These are phyloP conservation scores for Pseudochaenichthys georgianus DNA, from an alignment of 2,797 vertebrate genomes.

Conservation along the genomic window DNA sequence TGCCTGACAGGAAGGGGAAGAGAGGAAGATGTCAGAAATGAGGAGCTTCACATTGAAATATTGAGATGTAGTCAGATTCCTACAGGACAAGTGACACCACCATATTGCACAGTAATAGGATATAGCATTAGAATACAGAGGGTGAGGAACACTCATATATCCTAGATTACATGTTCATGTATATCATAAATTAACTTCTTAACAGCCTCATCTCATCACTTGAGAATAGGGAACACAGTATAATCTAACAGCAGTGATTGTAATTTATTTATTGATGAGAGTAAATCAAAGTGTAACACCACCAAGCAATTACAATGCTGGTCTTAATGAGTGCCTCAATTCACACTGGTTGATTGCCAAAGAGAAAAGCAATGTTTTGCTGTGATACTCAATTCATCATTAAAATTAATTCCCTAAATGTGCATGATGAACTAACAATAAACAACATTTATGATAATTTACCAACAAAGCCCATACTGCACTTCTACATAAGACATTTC, in stretches of 20 bases:
- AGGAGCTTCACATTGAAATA: no score
- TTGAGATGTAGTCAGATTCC: no score
- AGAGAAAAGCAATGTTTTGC: slow-evolving; percentile 68
- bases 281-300: slow-evolving; percentile 77
- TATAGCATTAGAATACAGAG: slow-evolving; percentile 14
- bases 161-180: slow-evolving; percentile 56
- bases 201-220: slow-evolving; percentile 70
- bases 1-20: no score
- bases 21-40: no score
- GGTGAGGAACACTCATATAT: slow-evolving; percentile 31
- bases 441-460: slow-evolving; percentile 63
- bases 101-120: slow-evolving; percentile 13
- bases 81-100: background rate
- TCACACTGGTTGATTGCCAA: slow-evolving; percentile 79
- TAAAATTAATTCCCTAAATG: slow-evolving; percentile 72
- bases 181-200: slow-evolving; percentile 66
- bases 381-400: slow-evolving; percentile 65
- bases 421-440: slow-evolving; percentile 73
- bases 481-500: slow-evolving; percentile 34
- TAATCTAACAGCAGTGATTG: slow-evolving; percentile 78
- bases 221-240: slow-evolving; percentile 65
- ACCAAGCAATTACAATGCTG: slow-evolving; percentile 75
- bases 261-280: slow-evolving; percentile 80
- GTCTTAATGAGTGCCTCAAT: slow-evolving; percentile 75
- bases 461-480: slow-evolving; percentile 50